Base-by-base conservation (phyloP, 2,113 vertebrate species). In the Numenius arquata region DNA sequence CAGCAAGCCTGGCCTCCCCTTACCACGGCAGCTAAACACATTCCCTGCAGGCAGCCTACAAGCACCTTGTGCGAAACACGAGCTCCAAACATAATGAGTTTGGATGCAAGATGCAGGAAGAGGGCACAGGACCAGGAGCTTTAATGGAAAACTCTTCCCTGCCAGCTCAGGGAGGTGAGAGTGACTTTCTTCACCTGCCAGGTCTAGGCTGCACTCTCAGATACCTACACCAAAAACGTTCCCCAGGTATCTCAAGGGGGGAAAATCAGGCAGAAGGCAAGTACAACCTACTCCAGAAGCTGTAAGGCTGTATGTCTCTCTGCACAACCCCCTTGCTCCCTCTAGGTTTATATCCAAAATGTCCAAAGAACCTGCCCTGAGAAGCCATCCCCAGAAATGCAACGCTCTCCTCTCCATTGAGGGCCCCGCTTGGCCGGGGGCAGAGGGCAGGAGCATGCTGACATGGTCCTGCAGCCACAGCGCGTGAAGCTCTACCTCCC, bases 401-500 rank as follows among this genome's bases (percentile, higher is more conserved):
- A 70, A 5, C 0, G 1, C 30, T 34, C 20, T 12, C 7, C 18
- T 40, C 26, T 38, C 38, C 55, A 8, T 1, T 1, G 7, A 34
- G 17, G 66, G 18, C 25, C n/a, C 16, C 5, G 29, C 58, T 32
- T 20, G 43, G 63, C 15, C 0, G 8, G 2, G 19, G 36, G 8
- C 27, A 6, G 10, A 36, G 41, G 21, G 17, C 1, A n/a, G 55
- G 36, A 59, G 32, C 0, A 3, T 5, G 38, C 30, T 2, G 4
- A 14, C 12, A 0, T 1, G 14, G 79, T 61, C 52, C 48, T 13
- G 25, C 43, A 82, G 38, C 36, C 40, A 25, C 22, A 11, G n/a
- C 1, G 1, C 3, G 19, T 6, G 38, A 66, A 41, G 67, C 52
- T 75, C 56, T 25, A 7, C 10, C 10, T 26, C 47, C 56, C 8